Evolutionary conservation across 2,888 invertebrate genomes (phyloP), one percentile per base, ranked within the genome.

Genomic region (Cephus pulcher): DNA sequence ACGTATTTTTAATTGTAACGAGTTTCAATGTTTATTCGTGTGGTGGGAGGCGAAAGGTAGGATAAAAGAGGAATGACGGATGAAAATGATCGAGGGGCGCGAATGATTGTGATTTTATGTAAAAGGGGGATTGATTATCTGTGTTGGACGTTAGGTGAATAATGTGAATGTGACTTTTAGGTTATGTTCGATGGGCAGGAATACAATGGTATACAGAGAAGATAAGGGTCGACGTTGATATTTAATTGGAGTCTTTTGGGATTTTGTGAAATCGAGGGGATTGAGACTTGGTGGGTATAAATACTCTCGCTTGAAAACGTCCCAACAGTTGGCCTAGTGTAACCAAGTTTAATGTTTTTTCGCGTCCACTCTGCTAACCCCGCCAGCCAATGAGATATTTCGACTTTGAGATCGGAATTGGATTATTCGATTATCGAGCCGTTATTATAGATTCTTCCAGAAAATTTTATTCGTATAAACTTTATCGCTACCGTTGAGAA

Each of bases 401-500:
- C 40, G 40, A 40, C 2, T 6, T 40, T 6, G 40, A 15, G 15
- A 40, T 40, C 6, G 86, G 83, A 88, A 11, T 85, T 84, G 86
- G 86, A 85, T 88, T 87, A 85, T 83, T 84, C 76, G 85, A 84
- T 84, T 84, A 82, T 86, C 78, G 76, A 80, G 79, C 81, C 15
- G 88, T 89, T 88, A 89, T 88, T 33, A 12, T 89, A 88, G 85
- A 86, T 87, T 88, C 87, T 89, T 87, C 87, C 84, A 88, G 84
- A 89, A 40, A 88, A 88, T 90, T 90, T 90, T 89, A 90, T 90
- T 89, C 86, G 85, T 85, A 85, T 88, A 88, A 87, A 89, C 88
- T 90, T 89, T 90, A 90, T 90, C 87, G 87, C 87, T 88, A 89
- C 83, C 89, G 91, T 90, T 91, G 88, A 90, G 30, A 86, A 90